phyloP scores from a whole-genome alignment of 2,888 invertebrate genomes.

The Colletes collaris region DNA sequence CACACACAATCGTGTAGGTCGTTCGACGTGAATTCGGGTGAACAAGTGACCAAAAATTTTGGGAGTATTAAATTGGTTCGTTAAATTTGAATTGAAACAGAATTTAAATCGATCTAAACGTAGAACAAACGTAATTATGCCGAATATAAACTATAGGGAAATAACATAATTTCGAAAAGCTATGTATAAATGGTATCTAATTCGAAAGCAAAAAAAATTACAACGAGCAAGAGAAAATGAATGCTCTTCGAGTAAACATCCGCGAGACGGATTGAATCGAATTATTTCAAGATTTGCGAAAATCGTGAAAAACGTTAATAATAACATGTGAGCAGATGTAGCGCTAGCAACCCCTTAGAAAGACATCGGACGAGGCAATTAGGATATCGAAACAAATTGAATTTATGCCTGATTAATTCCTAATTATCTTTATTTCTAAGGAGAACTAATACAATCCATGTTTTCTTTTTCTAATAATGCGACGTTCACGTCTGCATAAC shows the following conservation, averaged over 20 bases:
- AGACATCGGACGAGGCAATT: conserved; percentile 34
- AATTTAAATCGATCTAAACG: too few relatives aligned
- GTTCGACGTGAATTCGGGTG: too few relatives aligned
- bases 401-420: conserved; percentile 30
- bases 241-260: conserved; percentile 1
- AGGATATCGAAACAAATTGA: conserved; percentile 18
- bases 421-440: conserved; percentile 27
- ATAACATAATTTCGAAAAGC: neutral
- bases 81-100: too few relatives aligned
- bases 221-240: conserved; percentile 7
- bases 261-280: neutral
- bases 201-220: neutral
- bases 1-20: too few relatives aligned
- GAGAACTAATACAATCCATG: conserved; percentile 19
- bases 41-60: too few relatives aligned
- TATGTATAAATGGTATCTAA: neutral
- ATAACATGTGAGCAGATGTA: conserved; percentile 21
- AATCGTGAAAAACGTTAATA: conserved; percentile 8
- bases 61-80: too few relatives aligned
- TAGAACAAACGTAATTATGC: too few relatives aligned
- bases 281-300: neutral
- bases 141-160: neutral
- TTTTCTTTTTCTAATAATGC: conserved; percentile 10
- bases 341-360: conserved; percentile 38
- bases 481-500: neutral